These are phyloP conservation scores for Lasiurus borealis DNA, from an alignment of 2,113 vertebrate species.

Conservation along the genomic window DNA sequence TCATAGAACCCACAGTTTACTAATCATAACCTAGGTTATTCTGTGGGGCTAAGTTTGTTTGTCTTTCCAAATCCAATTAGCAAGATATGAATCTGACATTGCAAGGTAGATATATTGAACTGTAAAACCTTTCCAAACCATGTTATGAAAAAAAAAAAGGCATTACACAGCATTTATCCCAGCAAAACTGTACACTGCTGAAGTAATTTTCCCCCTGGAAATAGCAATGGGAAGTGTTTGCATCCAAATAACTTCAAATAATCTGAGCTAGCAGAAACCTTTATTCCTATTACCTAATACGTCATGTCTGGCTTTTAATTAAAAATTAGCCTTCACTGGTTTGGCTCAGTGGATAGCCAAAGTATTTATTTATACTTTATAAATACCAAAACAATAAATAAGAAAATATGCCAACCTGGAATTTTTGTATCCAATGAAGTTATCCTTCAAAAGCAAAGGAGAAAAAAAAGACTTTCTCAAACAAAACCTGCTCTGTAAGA, in stretches of 20 bases:
- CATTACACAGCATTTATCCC: background rate
- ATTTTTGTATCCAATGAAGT: background rate
- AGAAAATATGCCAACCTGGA: background rate
- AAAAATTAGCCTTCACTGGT: too few relatives aligned
- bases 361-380: too few relatives aligned
- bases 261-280: background rate
- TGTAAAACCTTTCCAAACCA: background rate
- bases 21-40: background rate
- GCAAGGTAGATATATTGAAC: background rate
- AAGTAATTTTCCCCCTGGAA: background rate
- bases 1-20: background rate
- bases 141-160: background rate
- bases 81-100: background rate
- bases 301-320: background rate
- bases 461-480: conserved; percentile 4
- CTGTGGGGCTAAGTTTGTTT: background rate
- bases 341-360: too few relatives aligned
- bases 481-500: background rate
- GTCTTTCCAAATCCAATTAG: background rate
- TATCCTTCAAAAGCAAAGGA: conserved; percentile 19
- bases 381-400: too few relatives aligned
- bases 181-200: background rate
- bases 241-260: background rate
- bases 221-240: background rate
- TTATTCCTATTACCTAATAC: too few relatives aligned